Evolutionary conservation across 2,888 invertebrate genomes (phyloP).

Genomic region (Agonopterix heracliana): DNA sequence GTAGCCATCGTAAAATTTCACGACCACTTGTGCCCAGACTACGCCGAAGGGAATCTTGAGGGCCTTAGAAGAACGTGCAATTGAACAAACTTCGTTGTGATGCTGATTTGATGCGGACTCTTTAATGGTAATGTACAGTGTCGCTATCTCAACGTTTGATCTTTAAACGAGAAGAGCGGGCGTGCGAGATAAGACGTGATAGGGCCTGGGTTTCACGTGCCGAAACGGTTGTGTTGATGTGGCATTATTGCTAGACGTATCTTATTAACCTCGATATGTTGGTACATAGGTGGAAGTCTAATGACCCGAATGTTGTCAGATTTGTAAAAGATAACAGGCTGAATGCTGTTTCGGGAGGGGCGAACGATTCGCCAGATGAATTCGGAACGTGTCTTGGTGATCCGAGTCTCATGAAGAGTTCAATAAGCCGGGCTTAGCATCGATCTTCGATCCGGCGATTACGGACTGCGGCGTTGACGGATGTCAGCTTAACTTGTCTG

Average conservation of each 20-base stretch:
- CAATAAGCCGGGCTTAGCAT: conserved; percentile 71
- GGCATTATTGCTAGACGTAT: conserved; percentile 21
- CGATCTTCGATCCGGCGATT: conserved; percentile 71
- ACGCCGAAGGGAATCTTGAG: conserved; percentile 35
- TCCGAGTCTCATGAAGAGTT: conserved; percentile 59
- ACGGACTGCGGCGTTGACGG: conserved; percentile 69
- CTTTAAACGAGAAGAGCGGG: conserved; percentile 19
- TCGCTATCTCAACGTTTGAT: conserved; percentile 26
- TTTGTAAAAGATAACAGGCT: conserved; percentile 53
- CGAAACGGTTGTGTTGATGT: conserved; percentile 24
- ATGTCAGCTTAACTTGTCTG: conserved; percentile 73
- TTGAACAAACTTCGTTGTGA: conserved; percentile 24
- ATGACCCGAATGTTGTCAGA: conserved; percentile 56
- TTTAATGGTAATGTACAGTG: conserved; percentile 31
- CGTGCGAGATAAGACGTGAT: conserved; percentile 24
- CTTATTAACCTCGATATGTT: conserved; percentile 19
- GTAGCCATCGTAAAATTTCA: conserved; percentile 60
- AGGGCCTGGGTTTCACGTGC: conserved; percentile 23
- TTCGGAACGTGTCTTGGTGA: conserved; percentile 43
- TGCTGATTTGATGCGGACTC: conserved; percentile 30
- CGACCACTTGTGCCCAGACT: conserved; percentile 40
- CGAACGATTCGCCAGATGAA: conserved; percentile 47
- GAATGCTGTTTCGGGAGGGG: conserved; percentile 33
- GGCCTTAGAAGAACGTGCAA: conserved; percentile 23
- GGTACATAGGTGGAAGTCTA: conserved; percentile 34